A percentile compares a stretch with the other conserved stretches of the same genome.
These are phyloP conservation scores for Peromyscus leucopus DNA, from an alignment of 2,113 vertebrate genomes.

Conservation along the genomic window DNA sequence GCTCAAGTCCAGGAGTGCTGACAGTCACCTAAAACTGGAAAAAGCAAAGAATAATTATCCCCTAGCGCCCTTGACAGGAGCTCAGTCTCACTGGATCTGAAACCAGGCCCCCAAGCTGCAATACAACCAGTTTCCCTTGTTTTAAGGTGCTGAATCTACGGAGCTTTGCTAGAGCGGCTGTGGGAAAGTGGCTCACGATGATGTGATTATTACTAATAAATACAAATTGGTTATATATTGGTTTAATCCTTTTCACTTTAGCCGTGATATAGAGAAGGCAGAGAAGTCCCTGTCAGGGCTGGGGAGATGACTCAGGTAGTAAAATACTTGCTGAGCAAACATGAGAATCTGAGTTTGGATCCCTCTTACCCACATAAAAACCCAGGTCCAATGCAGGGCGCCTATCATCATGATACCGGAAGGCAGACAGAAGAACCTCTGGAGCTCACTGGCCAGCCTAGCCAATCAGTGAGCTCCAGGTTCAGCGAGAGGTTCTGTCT, in stretches of 20 bases:
- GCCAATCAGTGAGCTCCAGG: not conserved
- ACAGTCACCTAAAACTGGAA: not conserved
- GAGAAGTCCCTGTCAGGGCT: not conserved
- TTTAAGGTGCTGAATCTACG: not conserved
- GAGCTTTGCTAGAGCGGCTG: not conserved
- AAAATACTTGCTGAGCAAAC: not conserved
- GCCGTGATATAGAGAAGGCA: not conserved
- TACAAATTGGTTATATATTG: not conserved
- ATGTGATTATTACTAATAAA: not conserved
- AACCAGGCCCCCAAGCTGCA: not conserved
- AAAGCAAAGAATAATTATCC: not conserved
- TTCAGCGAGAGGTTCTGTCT: not conserved
- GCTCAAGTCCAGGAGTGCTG: not conserved
- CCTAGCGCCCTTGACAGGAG: not conserved
- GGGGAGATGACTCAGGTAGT: not conserved
- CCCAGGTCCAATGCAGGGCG: too few relatives aligned
- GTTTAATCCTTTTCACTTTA: conserved; percentile 19
- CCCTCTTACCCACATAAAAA: not conserved
- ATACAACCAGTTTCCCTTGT: not conserved
- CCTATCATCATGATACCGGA: not conserved
- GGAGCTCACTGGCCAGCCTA: not conserved
- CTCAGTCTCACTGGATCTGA: not conserved
- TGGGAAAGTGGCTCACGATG: not conserved
- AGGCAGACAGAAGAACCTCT: not conserved
- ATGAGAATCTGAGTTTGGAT: not conserved